Evolutionary conservation across 2,888 invertebrate genomes (phyloP).

Genomic region (Hemithea aestivaria): DNA sequence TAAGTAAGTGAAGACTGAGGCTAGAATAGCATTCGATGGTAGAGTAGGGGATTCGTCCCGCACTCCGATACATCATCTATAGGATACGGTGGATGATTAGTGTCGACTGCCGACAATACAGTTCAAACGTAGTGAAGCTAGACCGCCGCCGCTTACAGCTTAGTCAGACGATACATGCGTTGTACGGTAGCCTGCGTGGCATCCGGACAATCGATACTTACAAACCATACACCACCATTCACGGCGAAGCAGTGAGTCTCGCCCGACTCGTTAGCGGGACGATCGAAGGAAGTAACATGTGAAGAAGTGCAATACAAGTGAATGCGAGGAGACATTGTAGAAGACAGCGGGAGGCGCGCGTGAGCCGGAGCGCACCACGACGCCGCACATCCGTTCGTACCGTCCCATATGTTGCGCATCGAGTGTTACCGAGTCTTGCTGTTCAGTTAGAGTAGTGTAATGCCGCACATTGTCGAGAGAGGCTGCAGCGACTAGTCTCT

Average conservation of each 20-base stretch:
- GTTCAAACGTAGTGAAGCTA: conserved; percentile 57
- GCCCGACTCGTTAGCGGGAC: conserved; percentile 5
- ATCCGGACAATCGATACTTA: conserved; percentile 31
- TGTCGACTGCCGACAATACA: conserved; percentile 37
- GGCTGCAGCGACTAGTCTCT: conserved; percentile 62
- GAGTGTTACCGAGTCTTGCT: conserved; percentile 70
- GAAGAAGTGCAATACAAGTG: conserved; percentile 17
- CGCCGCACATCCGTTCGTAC: conserved; percentile 58
- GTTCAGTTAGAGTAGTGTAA: conserved; percentile 75
- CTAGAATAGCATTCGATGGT: conserved; percentile 66
- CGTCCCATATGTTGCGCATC: conserved; percentile 67
- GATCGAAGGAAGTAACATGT: conserved; percentile 5
- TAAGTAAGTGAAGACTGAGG: conserved; percentile 65
- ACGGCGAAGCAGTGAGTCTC: conserved; percentile 3
- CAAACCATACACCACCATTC: conserved; percentile 32
- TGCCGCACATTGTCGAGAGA: conserved; percentile 64
- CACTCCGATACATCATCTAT: conserved; percentile 48
- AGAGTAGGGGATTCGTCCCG: conserved; percentile 65
- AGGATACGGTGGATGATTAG: conserved; percentile 59
- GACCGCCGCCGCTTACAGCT: conserved; percentile 66
- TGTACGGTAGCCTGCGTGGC: conserved; percentile 34
- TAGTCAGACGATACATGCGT: conserved; percentile 42
- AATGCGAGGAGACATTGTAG: conserved; percentile 24
- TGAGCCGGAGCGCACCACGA: conserved; percentile 22
- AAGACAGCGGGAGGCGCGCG: conserved; percentile 32